Conservation (phyloP, 2,113 vertebrate genomes). For the Syrrhaptes paradoxus region DNA sequence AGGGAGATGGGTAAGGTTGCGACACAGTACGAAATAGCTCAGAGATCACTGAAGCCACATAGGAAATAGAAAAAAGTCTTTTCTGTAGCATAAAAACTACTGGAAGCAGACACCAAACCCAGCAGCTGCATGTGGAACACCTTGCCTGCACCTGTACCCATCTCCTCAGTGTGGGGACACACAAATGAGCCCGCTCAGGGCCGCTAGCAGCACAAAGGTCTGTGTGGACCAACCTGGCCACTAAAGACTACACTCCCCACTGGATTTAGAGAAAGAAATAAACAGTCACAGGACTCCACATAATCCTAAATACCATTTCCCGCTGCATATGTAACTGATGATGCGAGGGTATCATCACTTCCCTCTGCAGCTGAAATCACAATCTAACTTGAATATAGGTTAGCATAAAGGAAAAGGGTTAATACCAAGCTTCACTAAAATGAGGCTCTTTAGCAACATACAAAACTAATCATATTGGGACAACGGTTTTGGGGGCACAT, state of each 20-base stretch:
- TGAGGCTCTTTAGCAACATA: background rate
- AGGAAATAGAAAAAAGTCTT: background rate
- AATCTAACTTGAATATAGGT: background rate
- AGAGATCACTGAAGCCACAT: background rate
- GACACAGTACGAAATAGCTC: background rate
- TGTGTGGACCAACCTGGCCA: background rate
- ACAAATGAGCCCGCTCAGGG: too few relatives aligned
- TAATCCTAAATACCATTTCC: background rate
- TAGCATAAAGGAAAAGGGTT: background rate
- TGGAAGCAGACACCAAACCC: background rate
- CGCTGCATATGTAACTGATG: background rate
- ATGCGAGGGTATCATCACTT: background rate
- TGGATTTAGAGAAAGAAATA: background rate
- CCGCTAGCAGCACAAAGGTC: background rate
- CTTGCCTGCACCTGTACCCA: fast-evolving
- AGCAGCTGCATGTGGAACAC: background rate
- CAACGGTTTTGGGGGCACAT: background rate
- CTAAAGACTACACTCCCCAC: background rate
- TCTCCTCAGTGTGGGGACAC: fast-evolving
- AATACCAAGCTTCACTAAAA: background rate
- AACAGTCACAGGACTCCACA: background rate
- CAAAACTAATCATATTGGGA: background rate
- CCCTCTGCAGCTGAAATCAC: background rate
- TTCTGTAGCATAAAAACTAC: background rate
- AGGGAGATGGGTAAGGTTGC: background rate